Conservation (phyloP, 92 coral and sea anemone species). For the Isaurus tuberculatus region DNA sequence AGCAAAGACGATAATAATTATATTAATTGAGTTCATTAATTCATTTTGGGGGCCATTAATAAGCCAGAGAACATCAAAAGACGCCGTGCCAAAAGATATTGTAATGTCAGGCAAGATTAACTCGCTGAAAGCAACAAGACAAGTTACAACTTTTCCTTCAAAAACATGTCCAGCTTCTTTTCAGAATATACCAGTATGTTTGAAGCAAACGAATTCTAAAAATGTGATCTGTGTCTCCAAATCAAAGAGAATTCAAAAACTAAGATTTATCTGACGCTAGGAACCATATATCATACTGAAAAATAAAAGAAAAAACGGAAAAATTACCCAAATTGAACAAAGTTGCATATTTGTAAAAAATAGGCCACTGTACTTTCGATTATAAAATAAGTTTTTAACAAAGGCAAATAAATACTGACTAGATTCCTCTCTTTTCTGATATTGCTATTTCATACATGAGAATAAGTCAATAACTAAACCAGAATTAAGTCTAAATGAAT, state of each 20-base stretch:
- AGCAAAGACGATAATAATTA: neutral
- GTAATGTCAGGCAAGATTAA: slow-evolving; percentile 19
- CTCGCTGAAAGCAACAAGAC: slow-evolving; percentile 24
- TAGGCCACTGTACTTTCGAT: neutral
- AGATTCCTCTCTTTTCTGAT: no score
- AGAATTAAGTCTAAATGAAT: no score
- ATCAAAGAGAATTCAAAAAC: neutral
- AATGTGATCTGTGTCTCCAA: neutral
- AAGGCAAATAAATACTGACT: no score
- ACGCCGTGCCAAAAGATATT: neutral
- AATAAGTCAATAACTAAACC: no score
- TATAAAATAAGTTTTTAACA: neutral
- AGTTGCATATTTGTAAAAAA: neutral
- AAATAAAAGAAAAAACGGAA: neutral
- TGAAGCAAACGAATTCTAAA: neutral
- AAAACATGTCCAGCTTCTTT: slow-evolving; percentile 8
- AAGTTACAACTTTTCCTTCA: neutral
- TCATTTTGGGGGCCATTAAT: neutral
- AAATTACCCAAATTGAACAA: neutral
- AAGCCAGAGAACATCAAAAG: slow-evolving; percentile 5
- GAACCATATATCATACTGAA: neutral
- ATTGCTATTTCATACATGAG: no score
- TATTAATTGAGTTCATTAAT: neutral
- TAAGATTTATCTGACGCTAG: neutral
- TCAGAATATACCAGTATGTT: neutral